These are phyloP conservation scores for Pollenia angustigena DNA, from an alignment of 2,888 invertebrate species.

Conservation along the genomic window DNA sequence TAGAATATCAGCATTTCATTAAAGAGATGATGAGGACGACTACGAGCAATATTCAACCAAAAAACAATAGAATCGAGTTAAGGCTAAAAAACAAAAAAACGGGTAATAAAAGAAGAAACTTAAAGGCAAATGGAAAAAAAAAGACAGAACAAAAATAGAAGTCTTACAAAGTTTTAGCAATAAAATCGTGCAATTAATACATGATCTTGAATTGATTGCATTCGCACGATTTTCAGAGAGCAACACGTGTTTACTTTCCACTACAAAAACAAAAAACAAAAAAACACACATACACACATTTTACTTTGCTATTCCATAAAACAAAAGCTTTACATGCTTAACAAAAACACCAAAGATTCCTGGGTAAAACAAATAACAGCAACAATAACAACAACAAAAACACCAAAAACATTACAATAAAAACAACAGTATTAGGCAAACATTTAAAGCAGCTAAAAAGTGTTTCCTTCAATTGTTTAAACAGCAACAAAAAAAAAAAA, in stretches of 20 bases:
- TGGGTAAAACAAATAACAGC: conserved; percentile 57
- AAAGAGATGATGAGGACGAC: conserved; percentile 30
- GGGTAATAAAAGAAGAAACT: conserved; percentile 25
- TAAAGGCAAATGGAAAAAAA: not conserved
- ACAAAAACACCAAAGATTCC: conserved; percentile 61
- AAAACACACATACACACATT: conserved; percentile 19
- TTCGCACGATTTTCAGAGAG: conserved; percentile 79
- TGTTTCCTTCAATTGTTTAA: conserved; percentile 69
- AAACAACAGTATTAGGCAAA: conserved; percentile 59
- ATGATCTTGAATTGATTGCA: conserved; percentile 80
- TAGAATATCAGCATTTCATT: conserved; percentile 63
- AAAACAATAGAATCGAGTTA: conserved; percentile 55
- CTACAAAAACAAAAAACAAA: conserved; percentile 22
- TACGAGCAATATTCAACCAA: conserved; percentile 3
- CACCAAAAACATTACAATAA: not conserved
- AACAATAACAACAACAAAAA: conserved; percentile 39
- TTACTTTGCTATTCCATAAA: conserved; percentile 52
- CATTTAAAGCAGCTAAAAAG: conserved; percentile 65
- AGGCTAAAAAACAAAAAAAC: not conserved
- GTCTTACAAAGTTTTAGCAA: conserved; percentile 72
- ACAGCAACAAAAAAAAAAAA: conserved; percentile 36
- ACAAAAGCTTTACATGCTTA: conserved; percentile 64
- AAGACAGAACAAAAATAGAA: conserved; percentile 12
- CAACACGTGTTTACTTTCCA: conserved; percentile 78
- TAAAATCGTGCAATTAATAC: conserved; percentile 81